These are phyloP conservation scores for Drosophila niveifrons DNA, from an alignment of 2,888 invertebrate species.

Conservation along the genomic window DNA sequence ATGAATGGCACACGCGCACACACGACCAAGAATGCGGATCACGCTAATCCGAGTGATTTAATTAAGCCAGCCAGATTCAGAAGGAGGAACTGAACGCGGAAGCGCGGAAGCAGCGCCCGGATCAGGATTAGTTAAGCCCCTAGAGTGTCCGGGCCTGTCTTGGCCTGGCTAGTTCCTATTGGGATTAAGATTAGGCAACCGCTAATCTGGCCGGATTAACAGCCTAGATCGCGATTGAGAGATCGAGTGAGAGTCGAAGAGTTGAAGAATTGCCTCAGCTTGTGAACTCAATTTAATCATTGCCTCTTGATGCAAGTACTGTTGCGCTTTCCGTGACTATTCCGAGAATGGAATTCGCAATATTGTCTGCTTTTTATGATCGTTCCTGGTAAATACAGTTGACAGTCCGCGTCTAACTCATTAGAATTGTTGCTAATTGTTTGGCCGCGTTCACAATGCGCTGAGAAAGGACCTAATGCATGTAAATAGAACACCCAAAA, in stretches of 20 bases:
- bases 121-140: constrained; percentile 57
- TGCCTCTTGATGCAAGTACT: background rate
- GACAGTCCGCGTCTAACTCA: constrained; percentile 32
- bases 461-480: constrained; percentile 46
- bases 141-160: background rate
- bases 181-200: constrained; percentile 70
- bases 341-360: constrained; percentile 18
- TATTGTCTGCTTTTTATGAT: constrained; percentile 49
- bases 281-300: constrained; percentile 8
- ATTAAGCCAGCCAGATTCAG: constrained; percentile 54
- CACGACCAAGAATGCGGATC: constrained; percentile 18
- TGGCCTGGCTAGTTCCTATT: constrained; percentile 52
- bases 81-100: constrained; percentile 39
- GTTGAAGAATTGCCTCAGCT: no score
- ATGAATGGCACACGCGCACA: constrained; percentile 23
- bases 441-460: constrained; percentile 32
- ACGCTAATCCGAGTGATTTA: constrained; percentile 61
- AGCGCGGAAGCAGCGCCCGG: constrained; percentile 27
- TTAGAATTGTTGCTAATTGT: constrained; percentile 42
- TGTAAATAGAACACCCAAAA: constrained; percentile 58
- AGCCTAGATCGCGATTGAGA: background rate
- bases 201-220: constrained; percentile 58
- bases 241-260: background rate
- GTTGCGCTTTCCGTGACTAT: background rate
- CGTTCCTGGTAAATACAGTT: constrained; percentile 24